Percentiles rank a stretch among this genome's conserved stretches.
Evolutionary conservation across 2,113 vertebrate species (phyloP).

Genomic region (Halichoeres trimaculatus): DNA sequence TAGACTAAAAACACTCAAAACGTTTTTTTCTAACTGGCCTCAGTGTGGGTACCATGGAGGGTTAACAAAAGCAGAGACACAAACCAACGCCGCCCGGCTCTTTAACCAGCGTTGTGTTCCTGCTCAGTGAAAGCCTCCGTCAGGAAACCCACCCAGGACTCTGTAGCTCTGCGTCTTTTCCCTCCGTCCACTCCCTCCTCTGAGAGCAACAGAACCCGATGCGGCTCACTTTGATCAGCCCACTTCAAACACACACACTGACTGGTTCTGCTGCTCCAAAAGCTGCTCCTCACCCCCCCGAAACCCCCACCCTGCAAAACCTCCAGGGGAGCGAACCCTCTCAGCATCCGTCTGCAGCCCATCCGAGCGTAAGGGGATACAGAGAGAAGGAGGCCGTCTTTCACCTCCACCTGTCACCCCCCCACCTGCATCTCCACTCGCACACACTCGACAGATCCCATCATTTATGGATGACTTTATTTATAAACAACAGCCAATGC

Average conservation of each 20-base stretch:
- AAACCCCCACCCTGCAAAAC: slow-evolving; percentile 1
- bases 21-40: too few species aligned
- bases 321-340: slow-evolving; percentile 42
- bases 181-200: slow-evolving; percentile 31
- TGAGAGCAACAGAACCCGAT: slow-evolving; percentile 44
- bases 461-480: slow-evolving; percentile 82
- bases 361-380: slow-evolving; percentile 58
- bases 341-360: slow-evolving; percentile 51
- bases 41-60: too few species aligned
- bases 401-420: slow-evolving; percentile 51
- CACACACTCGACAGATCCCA: slow-evolving; percentile 52
- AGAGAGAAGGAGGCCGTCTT: slow-evolving; percentile 34
- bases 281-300: slow-evolving; percentile 26
- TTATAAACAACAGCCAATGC: slow-evolving; percentile 72
- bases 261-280: slow-evolving; percentile 52
- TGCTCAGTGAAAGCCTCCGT: neutral
- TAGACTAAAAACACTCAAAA: too few species aligned
- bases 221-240: slow-evolving; percentile 69
- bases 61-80: slow-evolving; percentile 20
- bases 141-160: slow-evolving; percentile 37
- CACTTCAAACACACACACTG: slow-evolving; percentile 64
- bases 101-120: slow-evolving; percentile 28
- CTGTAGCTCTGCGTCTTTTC: slow-evolving; percentile 36
- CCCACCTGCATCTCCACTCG: slow-evolving; percentile 41
- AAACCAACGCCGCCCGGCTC: slow-evolving; percentile 31